Conservation (phyloP, 2,797 vertebrate genomes). For the Otus scops region DNA sequence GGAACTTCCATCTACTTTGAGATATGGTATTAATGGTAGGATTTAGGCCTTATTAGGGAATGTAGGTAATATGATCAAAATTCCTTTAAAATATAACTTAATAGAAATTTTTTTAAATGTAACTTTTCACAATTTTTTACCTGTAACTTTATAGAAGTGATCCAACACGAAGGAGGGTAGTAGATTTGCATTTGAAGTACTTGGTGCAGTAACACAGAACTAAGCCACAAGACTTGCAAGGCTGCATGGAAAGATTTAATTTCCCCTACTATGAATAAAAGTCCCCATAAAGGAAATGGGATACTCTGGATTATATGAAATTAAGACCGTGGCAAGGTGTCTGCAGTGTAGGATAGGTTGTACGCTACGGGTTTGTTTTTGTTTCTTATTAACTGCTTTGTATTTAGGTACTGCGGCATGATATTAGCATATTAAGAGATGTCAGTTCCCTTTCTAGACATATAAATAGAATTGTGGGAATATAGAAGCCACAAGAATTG, state of each 20-base stretch:
- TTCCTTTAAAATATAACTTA: background rate
- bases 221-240: background rate
- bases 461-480: conserved; percentile 46
- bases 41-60: background rate
- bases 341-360: background rate
- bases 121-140: background rate
- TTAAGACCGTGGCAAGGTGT: background rate
- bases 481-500: conserved; percentile 25
- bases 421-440: background rate
- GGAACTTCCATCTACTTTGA: background rate
- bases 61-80: background rate
- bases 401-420: background rate
- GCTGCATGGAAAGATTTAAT: background rate
- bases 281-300: background rate
- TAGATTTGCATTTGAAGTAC: background rate
- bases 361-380: background rate
- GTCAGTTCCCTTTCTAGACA: conserved; percentile 1
- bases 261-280: background rate
- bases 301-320: background rate
- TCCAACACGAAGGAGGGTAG: background rate
- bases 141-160: background rate
- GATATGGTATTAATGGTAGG: background rate
- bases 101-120: background rate
- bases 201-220: background rate
- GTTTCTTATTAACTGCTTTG: background rate